Percentiles rank a stretch among this genome's conserved stretches.
Conservation (phyloP, 2,888 invertebrate species). For the Clepsis dumicolana region DNA sequence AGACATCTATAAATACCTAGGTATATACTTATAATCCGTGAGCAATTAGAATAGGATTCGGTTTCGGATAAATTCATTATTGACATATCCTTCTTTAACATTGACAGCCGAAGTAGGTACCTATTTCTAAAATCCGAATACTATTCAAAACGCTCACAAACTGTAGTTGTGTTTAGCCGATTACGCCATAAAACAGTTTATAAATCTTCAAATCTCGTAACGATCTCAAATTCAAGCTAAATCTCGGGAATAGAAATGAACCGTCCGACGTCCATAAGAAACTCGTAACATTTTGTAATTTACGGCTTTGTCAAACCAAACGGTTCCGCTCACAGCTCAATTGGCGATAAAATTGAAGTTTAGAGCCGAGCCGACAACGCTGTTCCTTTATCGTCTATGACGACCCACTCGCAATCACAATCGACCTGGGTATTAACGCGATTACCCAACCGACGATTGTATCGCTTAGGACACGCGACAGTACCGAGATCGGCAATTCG, state of each 20-base stretch:
- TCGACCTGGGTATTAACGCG: slow-evolving; percentile 30
- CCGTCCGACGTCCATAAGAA: slow-evolving; percentile 24
- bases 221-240: background rate
- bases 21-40: no score
- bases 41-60: no score
- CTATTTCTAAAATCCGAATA: no score
- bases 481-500: slow-evolving; percentile 18
- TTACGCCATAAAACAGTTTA: background rate
- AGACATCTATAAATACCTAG: no score
- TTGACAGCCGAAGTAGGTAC: no score
- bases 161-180: no score
- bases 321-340: slow-evolving; percentile 24
- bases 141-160: no score
- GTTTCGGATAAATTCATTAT: no score
- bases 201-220: slow-evolving; percentile 1
- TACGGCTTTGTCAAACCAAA: slow-evolving; percentile 30
- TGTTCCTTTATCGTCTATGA: slow-evolving; percentile 28
- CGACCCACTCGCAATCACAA: slow-evolving; percentile 35
- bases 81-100: no score
- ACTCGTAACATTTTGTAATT: slow-evolving; percentile 37
- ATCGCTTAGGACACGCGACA: slow-evolving; percentile 34
- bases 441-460: slow-evolving; percentile 23
- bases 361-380: slow-evolving; percentile 27
- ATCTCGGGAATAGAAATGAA: slow-evolving; percentile 25
- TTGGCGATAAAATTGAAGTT: slow-evolving; percentile 36